phyloP scores from a whole-genome alignment of 2,797 vertebrate species.

The Echeneis naucrates region DNA sequence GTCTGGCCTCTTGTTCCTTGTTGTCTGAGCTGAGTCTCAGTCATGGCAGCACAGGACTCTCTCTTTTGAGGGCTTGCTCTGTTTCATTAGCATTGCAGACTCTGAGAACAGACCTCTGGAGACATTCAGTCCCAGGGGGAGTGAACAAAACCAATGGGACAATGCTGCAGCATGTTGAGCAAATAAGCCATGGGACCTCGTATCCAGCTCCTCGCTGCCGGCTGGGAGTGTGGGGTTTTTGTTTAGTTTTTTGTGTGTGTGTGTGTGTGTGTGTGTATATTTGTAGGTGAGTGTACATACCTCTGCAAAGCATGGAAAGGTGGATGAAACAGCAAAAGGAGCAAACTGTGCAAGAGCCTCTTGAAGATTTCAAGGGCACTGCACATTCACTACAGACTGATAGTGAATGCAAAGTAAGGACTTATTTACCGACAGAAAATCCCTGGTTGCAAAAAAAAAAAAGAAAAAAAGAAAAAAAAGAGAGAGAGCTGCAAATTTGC shows the following conservation, averaged over 20 bases:
- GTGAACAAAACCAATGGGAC: conserved; percentile 49
- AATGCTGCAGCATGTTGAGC: conserved; percentile 39
- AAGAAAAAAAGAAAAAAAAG: too few species aligned
- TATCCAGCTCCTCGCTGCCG: conserved; percentile 20
- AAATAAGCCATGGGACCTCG: conserved; percentile 44
- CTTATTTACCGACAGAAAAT: too few species aligned
- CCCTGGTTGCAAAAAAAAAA: too few species aligned
- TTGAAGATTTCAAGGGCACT: conserved; percentile 4
- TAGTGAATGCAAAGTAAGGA: conserved; percentile 15
- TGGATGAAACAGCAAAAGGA: conserved; percentile 20
- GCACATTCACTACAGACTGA: conserved; percentile 25
- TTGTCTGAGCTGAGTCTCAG: conserved; percentile 47
- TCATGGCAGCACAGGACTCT: conserved; percentile 9
- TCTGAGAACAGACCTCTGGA: conserved; percentile 46
- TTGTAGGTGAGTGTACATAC: conserved; percentile 3
- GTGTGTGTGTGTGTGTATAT: conserved; percentile 14
- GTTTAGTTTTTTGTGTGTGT: conserved; percentile 19
- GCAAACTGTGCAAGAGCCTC: conserved; percentile 13
- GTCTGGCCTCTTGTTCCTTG: conserved; percentile 41
- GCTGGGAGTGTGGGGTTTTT: conserved; percentile 25
- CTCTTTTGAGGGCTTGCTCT: conserved; percentile 33
- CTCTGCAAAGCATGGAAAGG: conserved; percentile 9
- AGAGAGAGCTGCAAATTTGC: too few species aligned
- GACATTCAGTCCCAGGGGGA: conserved; percentile 34
- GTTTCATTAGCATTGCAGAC: conserved; percentile 43